Evolutionary conservation across 2,113 vertebrate species (phyloP).

Genomic region (Phalacrocorax pelagicus): DNA sequence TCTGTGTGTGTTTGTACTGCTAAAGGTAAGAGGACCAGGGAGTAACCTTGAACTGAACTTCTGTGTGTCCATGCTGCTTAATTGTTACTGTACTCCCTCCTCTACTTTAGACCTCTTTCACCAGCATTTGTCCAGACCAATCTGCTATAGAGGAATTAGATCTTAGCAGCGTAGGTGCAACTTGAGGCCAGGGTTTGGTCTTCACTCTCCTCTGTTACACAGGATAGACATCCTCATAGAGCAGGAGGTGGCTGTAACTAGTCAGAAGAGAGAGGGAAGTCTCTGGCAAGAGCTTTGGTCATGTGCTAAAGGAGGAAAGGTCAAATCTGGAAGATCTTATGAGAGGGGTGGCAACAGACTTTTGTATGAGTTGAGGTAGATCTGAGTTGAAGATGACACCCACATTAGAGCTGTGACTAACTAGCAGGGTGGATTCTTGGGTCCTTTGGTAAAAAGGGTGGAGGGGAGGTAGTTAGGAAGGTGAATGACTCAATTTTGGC

Average conservation of each 20-base stretch:
- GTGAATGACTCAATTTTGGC: neutral
- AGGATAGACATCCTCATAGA: neutral
- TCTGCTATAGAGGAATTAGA: neutral
- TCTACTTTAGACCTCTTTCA: neutral
- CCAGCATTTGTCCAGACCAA: neutral
- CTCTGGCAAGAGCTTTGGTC: neutral
- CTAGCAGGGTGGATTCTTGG: neutral
- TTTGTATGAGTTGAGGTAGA: neutral
- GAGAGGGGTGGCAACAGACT: neutral
- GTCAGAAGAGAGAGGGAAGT: neutral
- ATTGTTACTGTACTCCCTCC: neutral
- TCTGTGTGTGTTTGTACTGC: neutral
- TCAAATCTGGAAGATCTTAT: neutral
- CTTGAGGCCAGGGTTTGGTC: neutral
- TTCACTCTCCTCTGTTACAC: neutral
- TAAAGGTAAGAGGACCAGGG: neutral
- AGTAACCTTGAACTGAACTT: neutral
- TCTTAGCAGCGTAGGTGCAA: neutral
- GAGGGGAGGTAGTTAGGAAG: neutral
- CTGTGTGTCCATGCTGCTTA: neutral
- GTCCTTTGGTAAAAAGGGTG: neutral
- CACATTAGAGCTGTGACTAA: neutral
- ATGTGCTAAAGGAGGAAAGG: neutral
- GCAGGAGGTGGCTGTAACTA: neutral
- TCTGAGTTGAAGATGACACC: neutral